Evolutionary conservation across 1,140 invertebrate species (phyloP).

Genomic region (Schlechtendalia chinensis): DNA sequence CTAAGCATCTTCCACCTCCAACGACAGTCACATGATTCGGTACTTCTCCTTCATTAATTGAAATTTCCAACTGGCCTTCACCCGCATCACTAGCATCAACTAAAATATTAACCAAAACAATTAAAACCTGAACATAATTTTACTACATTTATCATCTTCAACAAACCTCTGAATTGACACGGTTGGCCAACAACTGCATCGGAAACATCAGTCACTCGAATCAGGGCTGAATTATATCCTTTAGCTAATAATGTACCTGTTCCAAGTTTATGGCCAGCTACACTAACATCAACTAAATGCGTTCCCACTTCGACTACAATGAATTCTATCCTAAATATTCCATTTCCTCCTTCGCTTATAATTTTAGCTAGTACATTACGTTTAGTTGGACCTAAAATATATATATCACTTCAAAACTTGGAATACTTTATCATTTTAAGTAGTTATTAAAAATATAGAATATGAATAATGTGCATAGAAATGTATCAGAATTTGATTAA

Average conservation of each 20-base stretch:
- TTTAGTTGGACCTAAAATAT: slow-evolving; percentile 65
- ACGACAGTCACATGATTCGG: slow-evolving; percentile 96
- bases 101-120: slow-evolving; percentile 57
- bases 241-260: slow-evolving; percentile 84
- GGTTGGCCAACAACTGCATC: slow-evolving; percentile 87
- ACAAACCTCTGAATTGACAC: slow-evolving; percentile 83
- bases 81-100: slow-evolving; percentile 94
- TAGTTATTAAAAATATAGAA: slow-evolving; percentile 1
- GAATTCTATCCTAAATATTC: slow-evolving; percentile 85
- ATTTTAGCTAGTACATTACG: slow-evolving; percentile 68
- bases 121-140: background rate
- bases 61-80: slow-evolving; percentile 95
- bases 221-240: slow-evolving; percentile 88
- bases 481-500: background rate
- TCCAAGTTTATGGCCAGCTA: slow-evolving; percentile 81
- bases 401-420: background rate
- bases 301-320: slow-evolving; percentile 87
- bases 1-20: slow-evolving; percentile 88
- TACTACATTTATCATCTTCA: background rate
- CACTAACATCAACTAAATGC: slow-evolving; percentile 82
- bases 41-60: slow-evolving; percentile 96
- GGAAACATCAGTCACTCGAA: slow-evolving; percentile 83
- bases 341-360: slow-evolving; percentile 69
- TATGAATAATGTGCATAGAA: background rate
- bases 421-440: background rate